Conservation (phyloP, 2,797 vertebrate species). For the Meriones psammophilus region DNA sequence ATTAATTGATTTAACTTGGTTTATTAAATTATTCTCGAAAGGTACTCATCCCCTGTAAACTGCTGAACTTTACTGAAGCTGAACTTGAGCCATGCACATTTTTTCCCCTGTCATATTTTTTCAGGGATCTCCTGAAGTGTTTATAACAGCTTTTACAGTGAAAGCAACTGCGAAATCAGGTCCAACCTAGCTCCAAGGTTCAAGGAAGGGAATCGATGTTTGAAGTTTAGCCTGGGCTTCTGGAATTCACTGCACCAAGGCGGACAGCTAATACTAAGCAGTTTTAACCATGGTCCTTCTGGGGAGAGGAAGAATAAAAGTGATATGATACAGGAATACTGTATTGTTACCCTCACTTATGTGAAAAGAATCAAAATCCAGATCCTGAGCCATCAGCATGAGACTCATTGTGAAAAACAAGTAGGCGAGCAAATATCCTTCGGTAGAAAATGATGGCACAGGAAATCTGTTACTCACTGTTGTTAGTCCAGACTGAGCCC, state of each 20-base stretch:
- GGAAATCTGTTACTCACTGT: background rate
- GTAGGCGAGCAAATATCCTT: background rate
- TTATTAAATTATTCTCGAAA: background rate
- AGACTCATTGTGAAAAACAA: conserved; percentile 33
- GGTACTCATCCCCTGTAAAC: background rate
- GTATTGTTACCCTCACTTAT: background rate
- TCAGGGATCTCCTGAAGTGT: background rate
- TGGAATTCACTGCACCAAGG: conserved; percentile 29
- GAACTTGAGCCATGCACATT: background rate
- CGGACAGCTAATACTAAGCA: background rate
- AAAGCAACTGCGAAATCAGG: background rate
- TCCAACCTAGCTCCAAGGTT: background rate
- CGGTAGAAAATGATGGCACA: conserved; percentile 19
- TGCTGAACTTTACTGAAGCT: background rate
- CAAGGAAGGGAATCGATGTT: background rate
- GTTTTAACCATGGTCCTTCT: background rate
- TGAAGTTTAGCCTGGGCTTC: background rate
- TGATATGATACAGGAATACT: background rate
- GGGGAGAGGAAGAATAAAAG: background rate
- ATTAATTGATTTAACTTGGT: too few relatives aligned
- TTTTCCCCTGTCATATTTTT: conserved; percentile 1
- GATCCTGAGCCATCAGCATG: background rate
- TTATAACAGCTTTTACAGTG: conserved; percentile 12
- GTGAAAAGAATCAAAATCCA: background rate
- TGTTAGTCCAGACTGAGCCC: background rate